Evolutionary conservation across 2,888 invertebrate genomes (phyloP).

Genomic region (Drosophila meridiana): DNA sequence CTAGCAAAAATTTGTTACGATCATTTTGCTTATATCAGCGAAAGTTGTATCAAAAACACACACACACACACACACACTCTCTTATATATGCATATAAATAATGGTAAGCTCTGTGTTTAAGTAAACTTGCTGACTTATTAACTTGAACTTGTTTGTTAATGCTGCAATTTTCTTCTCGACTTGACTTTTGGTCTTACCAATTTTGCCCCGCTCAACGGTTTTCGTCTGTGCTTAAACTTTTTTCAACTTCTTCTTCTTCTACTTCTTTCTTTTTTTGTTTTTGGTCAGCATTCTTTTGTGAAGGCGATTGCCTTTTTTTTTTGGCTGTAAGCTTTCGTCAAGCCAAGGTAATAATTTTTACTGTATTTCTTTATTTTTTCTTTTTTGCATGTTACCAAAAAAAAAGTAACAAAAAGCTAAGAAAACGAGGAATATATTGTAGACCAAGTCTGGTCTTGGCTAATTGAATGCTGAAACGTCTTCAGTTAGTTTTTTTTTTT

Average conservation of each 20-base stretch:
- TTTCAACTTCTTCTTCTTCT: background rate
- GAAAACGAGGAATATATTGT: conserved; percentile 12
- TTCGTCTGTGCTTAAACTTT: conserved; percentile 33
- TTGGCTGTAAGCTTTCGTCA: conserved; percentile 34
- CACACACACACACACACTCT: conserved; percentile 4
- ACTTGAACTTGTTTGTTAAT: conserved; percentile 75
- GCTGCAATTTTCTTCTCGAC: conserved; percentile 70
- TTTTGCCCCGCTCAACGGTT: conserved; percentile 35
- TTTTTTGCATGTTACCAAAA: conserved; percentile 37
- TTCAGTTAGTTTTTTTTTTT: background rate
- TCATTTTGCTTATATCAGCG: conserved; percentile 78
- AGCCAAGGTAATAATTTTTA: conserved; percentile 68
- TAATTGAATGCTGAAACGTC: conserved; percentile 28
- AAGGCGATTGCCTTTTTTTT: conserved; percentile 60
- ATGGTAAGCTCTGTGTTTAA: conserved; percentile 19
- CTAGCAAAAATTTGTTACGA: conserved; percentile 52
- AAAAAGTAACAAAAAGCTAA: conserved; percentile 4
- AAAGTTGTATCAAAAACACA: conserved; percentile 64
- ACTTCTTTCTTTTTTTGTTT: conserved; percentile 10
- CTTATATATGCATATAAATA: background rate
- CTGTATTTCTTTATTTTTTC: conserved; percentile 24
- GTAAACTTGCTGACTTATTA: conserved; percentile 74
- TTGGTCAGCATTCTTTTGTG: conserved; percentile 74
- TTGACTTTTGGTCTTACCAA: conserved; percentile 60
- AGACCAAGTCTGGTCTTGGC: conserved; percentile 23